Conservation (phyloP, 2,797 vertebrate species). For the Poecile montanus region DNA sequence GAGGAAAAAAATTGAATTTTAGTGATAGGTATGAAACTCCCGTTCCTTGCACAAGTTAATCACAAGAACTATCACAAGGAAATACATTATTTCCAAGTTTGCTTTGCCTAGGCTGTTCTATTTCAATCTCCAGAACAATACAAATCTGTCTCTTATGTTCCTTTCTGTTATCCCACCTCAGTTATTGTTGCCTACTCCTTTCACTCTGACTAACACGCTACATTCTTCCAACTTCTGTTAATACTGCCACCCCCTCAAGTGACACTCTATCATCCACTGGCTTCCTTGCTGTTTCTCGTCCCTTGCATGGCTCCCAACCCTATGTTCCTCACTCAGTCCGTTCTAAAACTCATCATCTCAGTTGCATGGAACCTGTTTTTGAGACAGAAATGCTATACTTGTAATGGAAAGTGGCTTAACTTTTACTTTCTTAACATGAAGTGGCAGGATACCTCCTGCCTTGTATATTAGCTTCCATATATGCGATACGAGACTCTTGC, state of each 20-base stretch:
- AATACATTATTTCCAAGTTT: background rate
- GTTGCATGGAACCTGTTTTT: background rate
- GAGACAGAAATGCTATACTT: background rate
- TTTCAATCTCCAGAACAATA: background rate
- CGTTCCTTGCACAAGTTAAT: background rate
- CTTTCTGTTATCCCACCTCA: background rate
- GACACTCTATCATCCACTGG: background rate
- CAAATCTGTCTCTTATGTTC: rapidly evolving
- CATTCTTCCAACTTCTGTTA: background rate
- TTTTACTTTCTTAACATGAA: background rate
- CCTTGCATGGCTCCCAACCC: background rate
- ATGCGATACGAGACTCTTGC: background rate
- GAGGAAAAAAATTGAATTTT: background rate
- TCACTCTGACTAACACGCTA: background rate
- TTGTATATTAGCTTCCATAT: background rate
- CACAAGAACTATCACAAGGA: background rate
- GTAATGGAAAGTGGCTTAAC: background rate
- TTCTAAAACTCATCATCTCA: background rate
- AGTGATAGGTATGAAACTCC: background rate
- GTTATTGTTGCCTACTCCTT: background rate
- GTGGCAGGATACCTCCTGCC: background rate
- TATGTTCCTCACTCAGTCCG: background rate
- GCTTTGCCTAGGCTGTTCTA: background rate
- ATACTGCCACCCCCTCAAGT: background rate
- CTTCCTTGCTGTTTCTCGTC: background rate